A percentile compares a stretch with the other conserved stretches of the same genome.
These are phyloP conservation scores for Morelia viridis DNA, from an alignment of 2,797 vertebrate species.

Conservation along the genomic window DNA sequence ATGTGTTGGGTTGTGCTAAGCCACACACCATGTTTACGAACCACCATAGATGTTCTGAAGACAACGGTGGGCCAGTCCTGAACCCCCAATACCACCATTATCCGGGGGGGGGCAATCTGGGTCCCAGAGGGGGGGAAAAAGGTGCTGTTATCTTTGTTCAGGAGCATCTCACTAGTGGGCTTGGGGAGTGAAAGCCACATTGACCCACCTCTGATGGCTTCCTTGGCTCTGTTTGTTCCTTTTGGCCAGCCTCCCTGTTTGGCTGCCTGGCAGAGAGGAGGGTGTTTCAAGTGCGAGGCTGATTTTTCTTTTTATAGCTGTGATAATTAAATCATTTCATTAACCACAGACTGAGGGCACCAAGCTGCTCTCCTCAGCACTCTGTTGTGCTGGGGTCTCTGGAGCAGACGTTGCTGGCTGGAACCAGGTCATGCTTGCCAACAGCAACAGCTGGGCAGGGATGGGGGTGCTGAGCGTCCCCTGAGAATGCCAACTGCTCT, in stretches of 20 bases:
- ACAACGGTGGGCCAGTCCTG: no score
- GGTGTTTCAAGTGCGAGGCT: background rate
- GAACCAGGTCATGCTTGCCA: background rate
- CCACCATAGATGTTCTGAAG: no score
- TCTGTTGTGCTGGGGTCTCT: background rate
- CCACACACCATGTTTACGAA: no score
- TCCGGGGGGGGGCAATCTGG: no score
- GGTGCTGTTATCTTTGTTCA: background rate
- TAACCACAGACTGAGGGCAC: background rate
- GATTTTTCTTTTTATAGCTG: constrained; percentile 23
- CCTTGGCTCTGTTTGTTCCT: background rate
- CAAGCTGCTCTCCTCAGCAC: background rate
- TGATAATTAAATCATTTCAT: constrained; percentile 30
- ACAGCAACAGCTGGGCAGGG: background rate
- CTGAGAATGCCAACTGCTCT: background rate
- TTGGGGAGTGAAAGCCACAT: background rate
- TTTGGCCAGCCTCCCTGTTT: background rate
- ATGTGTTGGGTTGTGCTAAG: no score
- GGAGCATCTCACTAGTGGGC: background rate
- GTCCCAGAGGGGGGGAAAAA: no score
- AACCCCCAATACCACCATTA: no score
- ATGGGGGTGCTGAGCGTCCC: background rate
- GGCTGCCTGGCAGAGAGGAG: background rate
- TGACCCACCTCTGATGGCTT: background rate
- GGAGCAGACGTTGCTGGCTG: no score